phyloP scores from a whole-genome alignment of 1,140 invertebrate genomes.

The Anoplolepis gracilipes region DNA sequence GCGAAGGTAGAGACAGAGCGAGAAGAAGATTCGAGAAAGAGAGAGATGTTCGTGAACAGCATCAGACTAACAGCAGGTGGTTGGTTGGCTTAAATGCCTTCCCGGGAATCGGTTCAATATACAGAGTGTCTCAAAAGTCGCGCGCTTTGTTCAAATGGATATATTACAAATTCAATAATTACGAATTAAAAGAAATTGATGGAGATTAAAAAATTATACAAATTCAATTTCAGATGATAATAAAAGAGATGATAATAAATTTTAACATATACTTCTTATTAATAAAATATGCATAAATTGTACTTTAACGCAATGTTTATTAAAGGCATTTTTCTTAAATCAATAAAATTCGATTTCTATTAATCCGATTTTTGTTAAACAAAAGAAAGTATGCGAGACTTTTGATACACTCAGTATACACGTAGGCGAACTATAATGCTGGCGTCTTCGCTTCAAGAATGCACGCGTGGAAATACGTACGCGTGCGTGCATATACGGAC shows the following conservation, averaged over 20 bases:
- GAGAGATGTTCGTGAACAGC: constrained; percentile 65
- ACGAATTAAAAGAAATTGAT: background rate
- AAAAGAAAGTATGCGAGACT: background rate
- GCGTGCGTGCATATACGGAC: constrained; percentile 6
- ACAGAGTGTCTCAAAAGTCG: constrained; percentile 57
- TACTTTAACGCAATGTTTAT: background rate
- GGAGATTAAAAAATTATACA: background rate
- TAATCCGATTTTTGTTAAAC: background rate
- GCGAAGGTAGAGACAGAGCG: constrained; percentile 33
- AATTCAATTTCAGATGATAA: background rate
- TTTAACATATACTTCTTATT: background rate
- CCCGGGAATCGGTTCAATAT: constrained; percentile 76
- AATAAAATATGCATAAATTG: background rate
- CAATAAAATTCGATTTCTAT: background rate
- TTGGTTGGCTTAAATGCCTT: constrained; percentile 78
- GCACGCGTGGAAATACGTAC: constrained; percentile 4
- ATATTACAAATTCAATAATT: background rate
- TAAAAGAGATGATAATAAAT: background rate
- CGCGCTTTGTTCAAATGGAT: background rate
- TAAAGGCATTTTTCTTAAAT: background rate
- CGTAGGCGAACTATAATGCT: constrained; percentile 58
- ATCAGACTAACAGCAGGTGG: constrained; percentile 79
- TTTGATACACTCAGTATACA: constrained; percentile 13
- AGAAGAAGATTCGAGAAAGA: constrained; percentile 51
- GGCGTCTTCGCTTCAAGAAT: constrained; percentile 13